A percentile compares a stretch with the other conserved stretches of the same genome.
These are phyloP conservation scores for Ianthella basta DNA, from an alignment of 37 sponge, comb jelly and placozoan genomes.

Conservation along the genomic window DNA sequence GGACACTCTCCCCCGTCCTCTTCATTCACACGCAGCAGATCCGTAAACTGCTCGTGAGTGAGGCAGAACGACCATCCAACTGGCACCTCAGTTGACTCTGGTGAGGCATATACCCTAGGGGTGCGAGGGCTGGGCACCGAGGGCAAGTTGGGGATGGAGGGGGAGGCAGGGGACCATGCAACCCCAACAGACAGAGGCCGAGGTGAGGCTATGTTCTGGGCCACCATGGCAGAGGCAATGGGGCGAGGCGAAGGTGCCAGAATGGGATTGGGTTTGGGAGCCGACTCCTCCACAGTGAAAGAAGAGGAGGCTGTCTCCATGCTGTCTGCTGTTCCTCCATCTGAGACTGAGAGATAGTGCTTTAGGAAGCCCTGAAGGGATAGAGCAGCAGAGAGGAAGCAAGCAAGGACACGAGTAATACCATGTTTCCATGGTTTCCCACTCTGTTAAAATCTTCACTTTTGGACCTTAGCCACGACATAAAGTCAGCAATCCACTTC, in stretches of 20 bases:
- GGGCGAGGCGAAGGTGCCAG: constrained; percentile 22
- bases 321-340: neutral
- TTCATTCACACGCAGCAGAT: constrained; percentile 34
- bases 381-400: neutral
- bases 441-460: too few species aligned
- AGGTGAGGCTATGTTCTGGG: neutral
- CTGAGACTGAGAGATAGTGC: neutral
- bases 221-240: neutral
- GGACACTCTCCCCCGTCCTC: constrained; percentile 21
- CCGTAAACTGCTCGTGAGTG: constrained; percentile 33
- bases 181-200: neutral
- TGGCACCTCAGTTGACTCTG: neutral
- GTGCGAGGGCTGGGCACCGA: constrained; percentile 28
- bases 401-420: too few species aligned
- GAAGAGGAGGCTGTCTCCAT: too few species aligned
- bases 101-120: neutral
- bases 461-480: too few species aligned
- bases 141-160: constrained; percentile 21
- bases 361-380: neutral
- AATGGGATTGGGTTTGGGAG: neutral
- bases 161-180: neutral
- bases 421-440: too few species aligned
- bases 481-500: too few species aligned
- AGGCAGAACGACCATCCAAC: constrained; percentile 28
- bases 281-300: neutral